Percentiles rank a stretch among this genome's conserved stretches.
Evolutionary conservation across 2,888 invertebrate species (phyloP).

Genomic region (Galerucella nymphaeae): DNA sequence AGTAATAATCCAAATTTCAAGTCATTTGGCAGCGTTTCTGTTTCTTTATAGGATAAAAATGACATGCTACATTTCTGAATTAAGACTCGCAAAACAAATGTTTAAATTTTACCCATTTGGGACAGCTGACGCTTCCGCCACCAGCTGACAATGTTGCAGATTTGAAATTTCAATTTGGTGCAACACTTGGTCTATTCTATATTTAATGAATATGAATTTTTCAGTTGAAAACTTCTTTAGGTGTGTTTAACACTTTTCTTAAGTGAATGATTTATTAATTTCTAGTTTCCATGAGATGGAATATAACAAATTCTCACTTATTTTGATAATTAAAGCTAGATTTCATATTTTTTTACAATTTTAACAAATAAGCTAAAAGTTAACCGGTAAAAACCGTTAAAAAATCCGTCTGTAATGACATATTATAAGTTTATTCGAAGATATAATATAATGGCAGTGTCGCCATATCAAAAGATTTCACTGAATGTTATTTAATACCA

Average conservation of each 20-base stretch:
- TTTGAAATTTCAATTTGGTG: constrained; percentile 38
- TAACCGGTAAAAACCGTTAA: constrained; percentile 5
- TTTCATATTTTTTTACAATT: no score
- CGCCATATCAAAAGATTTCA: constrained; percentile 57
- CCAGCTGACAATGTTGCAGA: constrained; percentile 49
- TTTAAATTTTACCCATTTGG: constrained; percentile 49
- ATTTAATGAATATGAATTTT: background rate
- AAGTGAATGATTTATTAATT: no score
- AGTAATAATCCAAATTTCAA: constrained; percentile 20
- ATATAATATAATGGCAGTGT: constrained; percentile 19
- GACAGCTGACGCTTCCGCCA: constrained; percentile 45
- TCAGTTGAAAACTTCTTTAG: no score
- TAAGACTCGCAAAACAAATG: constrained; percentile 49
- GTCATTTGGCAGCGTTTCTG: constrained; percentile 21
- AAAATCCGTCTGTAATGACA: constrained; percentile 14
- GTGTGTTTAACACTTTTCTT: no score
- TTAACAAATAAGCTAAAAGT: background rate
- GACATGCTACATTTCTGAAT: constrained; percentile 43
- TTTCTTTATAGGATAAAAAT: constrained; percentile 38
- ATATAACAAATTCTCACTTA: no score
- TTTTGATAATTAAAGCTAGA: no score
- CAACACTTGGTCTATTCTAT: background rate
- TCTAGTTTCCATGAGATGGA: no score
- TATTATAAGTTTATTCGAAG: constrained; percentile 16
- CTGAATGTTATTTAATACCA: constrained; percentile 57